Evolutionary conservation across 2,113 vertebrate species (phyloP).

Genomic region (Bos javanicus): DNA sequence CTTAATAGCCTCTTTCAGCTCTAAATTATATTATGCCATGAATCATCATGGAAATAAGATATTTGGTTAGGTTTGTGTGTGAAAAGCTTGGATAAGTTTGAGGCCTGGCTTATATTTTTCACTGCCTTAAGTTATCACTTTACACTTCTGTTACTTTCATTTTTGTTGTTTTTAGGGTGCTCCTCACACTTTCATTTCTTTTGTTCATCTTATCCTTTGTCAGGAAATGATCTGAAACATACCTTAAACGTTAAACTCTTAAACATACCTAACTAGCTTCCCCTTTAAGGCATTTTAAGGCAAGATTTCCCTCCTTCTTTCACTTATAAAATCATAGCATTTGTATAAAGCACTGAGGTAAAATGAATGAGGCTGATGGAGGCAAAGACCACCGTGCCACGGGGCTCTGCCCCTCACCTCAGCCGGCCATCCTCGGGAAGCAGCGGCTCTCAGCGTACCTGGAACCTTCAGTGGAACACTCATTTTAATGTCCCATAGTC

Average conservation of each 20-base stretch:
- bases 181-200: neutral
- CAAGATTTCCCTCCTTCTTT: neutral
- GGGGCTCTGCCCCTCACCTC: neutral
- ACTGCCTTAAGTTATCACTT: neutral
- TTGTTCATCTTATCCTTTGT: neutral
- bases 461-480: neutral
- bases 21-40: neutral
- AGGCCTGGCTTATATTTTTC: neutral
- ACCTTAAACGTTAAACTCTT: neutral
- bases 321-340: neutral
- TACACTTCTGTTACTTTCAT: neutral
- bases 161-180: neutral
- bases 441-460: rapidly evolving
- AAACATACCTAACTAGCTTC: neutral
- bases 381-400: neutral
- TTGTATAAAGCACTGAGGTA: neutral
- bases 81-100: neutral
- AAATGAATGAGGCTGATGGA: neutral
- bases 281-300: neutral
- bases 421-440: neutral
- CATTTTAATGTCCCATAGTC: neutral
- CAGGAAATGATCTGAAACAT: conserved; percentile 3
- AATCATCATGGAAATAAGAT: neutral
- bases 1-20: neutral
- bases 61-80: neutral